Conservation (phyloP, 2,888 invertebrate species). For the Lasioglossum zephyrum region DNA sequence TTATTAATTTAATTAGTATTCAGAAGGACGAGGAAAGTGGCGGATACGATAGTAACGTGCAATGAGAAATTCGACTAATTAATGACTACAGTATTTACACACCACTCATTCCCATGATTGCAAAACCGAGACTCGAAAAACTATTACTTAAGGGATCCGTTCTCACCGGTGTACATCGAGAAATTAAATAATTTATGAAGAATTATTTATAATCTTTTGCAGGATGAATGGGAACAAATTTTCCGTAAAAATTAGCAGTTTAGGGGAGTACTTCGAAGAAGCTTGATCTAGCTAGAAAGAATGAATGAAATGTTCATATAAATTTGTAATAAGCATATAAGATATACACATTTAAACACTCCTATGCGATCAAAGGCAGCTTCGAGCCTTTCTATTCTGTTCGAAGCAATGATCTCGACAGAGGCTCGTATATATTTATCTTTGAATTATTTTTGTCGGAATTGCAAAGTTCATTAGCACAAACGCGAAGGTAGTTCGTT, state of each 20-base stretch:
- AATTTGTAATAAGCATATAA: not conserved
- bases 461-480: not conserved
- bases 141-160: not conserved
- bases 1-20: constrained; percentile 1
- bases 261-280: not conserved
- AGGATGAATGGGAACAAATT: too few species aligned
- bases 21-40: not conserved
- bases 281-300: too few species aligned
- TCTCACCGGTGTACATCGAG: too few species aligned
- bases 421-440: not conserved
- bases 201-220: not conserved
- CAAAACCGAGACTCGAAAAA: not conserved
- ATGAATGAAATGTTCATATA: not conserved
- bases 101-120: not conserved
- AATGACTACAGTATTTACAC: not conserved
- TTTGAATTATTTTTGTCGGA: not conserved
- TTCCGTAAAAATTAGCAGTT: not conserved
- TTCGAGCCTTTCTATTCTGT: not conserved
- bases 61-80: not conserved
- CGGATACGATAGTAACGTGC: not conserved
- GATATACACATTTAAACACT: not conserved
- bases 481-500: not conserved
- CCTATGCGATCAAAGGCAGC: not conserved
- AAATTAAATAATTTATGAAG: not conserved
- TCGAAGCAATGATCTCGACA: not conserved